Base-by-base conservation (phyloP, 2,888 invertebrate genomes). In the Trilocha varians region DNA sequence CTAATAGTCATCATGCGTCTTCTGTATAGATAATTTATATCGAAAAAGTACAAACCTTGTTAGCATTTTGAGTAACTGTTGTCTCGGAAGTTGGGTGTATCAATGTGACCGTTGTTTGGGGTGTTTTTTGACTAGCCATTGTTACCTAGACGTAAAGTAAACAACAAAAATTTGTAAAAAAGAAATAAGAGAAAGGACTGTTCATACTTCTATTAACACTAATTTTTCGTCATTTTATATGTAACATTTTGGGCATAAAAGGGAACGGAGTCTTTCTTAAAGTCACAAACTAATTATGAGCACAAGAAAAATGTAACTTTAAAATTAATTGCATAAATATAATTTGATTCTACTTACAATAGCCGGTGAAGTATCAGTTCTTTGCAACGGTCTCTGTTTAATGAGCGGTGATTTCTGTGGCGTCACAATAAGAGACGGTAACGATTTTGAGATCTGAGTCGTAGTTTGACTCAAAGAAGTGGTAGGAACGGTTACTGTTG, bases 341-440 rank as follows among this genome's bases (percentile, higher is more conserved):
- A n/a, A n/a, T n/a, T n/a, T n/a, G n/a, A n/a, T n/a, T n/a, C n/a
- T 11, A 47, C 51, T 55, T 40, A 77, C 76, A 50, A 60, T 51
- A 18, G 59, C 48, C 36, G 64, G 68, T 11, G 67, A 46, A 0
- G 60, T 53, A 37, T 79, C 83, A 18, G 63, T 51, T 47, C 77
- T 78, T 39, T 65, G 65, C 36, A 76, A 47, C 4, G 78, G 70
- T 44, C 80, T 65, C 47, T 76, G 82, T 51, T 78, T 78, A 16
- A 74, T 63, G 13, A 83, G 53, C 16, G 80, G 78, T 6, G 79
- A 69, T 41, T 76, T 76, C 32, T 69, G 67, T 1, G 77, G 68
- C 8, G 76, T 50, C 0, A 75, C 52, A 1, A 73, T 62, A 1
- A 72, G 59, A 0, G 78, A 60, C 0, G 78, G 70, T 43, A 76